Conservation (phyloP, 64 coral and sea anemone species). For the Montipora foliosa region DNA sequence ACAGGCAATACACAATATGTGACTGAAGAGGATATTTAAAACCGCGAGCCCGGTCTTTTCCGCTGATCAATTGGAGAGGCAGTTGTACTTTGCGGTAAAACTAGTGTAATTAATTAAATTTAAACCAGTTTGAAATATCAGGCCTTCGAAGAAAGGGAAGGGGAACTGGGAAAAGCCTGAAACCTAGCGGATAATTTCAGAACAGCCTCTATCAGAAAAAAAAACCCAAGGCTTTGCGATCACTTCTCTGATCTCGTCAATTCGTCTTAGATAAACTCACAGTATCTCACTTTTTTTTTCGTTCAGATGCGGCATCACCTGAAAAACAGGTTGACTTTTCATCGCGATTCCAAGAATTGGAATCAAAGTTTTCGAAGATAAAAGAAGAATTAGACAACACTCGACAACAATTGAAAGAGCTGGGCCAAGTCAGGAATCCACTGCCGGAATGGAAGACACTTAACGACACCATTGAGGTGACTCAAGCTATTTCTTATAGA, state of each 20-base stretch:
- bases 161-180: too few species aligned
- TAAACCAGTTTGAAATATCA: too few species aligned
- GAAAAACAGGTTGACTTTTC: neutral
- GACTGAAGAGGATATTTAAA: too few species aligned
- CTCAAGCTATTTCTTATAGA: neutral
- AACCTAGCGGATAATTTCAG: too few species aligned
- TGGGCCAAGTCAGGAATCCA: neutral
- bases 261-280: neutral
- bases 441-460: neutral
- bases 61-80: too few species aligned
- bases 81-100: too few species aligned
- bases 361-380: neutral
- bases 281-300: neutral
- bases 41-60: too few species aligned
- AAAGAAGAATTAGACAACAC: neutral
- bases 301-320: neutral
- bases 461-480: neutral
- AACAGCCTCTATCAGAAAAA: too few species aligned
- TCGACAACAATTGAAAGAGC: neutral
- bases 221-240: too few species aligned
- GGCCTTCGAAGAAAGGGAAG: too few species aligned
- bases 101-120: too few species aligned
- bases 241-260: neutral
- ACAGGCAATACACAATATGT: too few species aligned
- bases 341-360: neutral